phyloP scores from a whole-genome alignment of 2,113 vertebrate genomes.

The Calidris pugnax region DNA sequence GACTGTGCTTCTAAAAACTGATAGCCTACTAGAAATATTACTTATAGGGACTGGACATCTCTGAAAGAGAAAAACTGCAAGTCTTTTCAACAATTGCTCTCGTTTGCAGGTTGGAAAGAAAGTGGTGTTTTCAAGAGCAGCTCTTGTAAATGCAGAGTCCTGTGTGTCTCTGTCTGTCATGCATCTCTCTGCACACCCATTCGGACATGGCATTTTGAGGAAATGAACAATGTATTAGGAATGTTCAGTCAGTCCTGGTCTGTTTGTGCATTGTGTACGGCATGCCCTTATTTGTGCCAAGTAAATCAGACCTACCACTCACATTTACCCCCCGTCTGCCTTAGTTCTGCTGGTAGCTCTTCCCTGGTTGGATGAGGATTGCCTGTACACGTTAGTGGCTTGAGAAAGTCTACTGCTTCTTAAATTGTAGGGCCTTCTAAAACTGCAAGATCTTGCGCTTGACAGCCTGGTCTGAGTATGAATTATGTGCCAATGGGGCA shows the following conservation, averaged over 20 bases:
- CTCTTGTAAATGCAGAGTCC: background rate
- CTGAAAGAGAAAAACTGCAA: background rate
- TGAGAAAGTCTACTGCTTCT: background rate
- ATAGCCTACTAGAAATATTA: background rate
- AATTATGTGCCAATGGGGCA: background rate
- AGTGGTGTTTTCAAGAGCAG: background rate
- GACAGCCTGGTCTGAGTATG: background rate
- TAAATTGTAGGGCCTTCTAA: background rate
- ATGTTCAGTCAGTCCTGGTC: background rate
- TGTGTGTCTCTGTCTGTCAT: background rate
- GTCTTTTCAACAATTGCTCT: background rate
- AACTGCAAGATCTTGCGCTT: background rate
- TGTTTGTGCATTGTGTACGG: background rate
- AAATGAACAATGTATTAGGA: background rate
- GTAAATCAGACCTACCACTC: background rate
- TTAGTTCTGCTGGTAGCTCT: background rate
- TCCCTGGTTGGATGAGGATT: background rate
- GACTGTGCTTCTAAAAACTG: background rate
- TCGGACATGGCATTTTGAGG: background rate
- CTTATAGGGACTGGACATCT: background rate
- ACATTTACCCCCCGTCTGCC: background rate
- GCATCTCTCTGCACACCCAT: rapidly evolving
- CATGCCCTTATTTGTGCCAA: background rate
- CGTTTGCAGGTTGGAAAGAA: background rate
- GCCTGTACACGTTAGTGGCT: background rate